A percentile compares a stretch with the other conserved stretches of the same genome.
Evolutionary conservation across 53 echinoderm and acorn worm species (phyloP).

Genomic region (Pentamera pediparva): DNA sequence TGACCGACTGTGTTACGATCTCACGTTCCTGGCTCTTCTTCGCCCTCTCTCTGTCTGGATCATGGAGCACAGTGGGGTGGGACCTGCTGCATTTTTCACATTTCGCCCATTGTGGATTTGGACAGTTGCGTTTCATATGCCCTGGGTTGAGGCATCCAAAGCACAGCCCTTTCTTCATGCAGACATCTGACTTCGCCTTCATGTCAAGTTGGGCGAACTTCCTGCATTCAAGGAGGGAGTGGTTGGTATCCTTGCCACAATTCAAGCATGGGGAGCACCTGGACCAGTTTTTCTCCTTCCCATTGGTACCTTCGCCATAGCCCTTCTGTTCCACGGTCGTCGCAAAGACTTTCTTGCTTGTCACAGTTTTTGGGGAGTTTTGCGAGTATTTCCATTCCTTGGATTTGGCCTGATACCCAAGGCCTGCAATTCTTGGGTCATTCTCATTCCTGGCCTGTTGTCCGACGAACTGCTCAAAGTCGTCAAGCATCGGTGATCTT

Average conservation of each 20-base stretch:
- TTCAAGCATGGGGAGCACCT: constrained; percentile 6
- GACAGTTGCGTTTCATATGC: constrained; percentile 26
- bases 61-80: constrained; percentile 23
- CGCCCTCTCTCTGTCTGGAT: neutral
- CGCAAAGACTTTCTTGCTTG: neutral
- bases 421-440: constrained; percentile 42
- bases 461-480: constrained; percentile 36
- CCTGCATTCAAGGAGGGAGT: constrained; percentile 19
- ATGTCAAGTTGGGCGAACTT: constrained; percentile 17
- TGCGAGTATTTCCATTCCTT: neutral
- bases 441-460: constrained; percentile 35
- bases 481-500: constrained; percentile 23
- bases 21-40: neutral
- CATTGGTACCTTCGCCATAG: neutral
- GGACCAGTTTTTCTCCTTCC: constrained; percentile 9
- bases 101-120: constrained; percentile 23
- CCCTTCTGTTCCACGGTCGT: neutral
- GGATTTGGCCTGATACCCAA: constrained; percentile 16
- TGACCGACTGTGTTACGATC: neutral
- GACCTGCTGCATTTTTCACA: constrained; percentile 18
- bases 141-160: constrained; percentile 50
- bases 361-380: neutral
- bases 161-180: constrained; percentile 40
- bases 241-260: constrained; percentile 26
- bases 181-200: constrained; percentile 37